These are phyloP conservation scores for Fratercula arctica DNA, from an alignment of 2,797 vertebrate genomes.

Conservation along the genomic window DNA sequence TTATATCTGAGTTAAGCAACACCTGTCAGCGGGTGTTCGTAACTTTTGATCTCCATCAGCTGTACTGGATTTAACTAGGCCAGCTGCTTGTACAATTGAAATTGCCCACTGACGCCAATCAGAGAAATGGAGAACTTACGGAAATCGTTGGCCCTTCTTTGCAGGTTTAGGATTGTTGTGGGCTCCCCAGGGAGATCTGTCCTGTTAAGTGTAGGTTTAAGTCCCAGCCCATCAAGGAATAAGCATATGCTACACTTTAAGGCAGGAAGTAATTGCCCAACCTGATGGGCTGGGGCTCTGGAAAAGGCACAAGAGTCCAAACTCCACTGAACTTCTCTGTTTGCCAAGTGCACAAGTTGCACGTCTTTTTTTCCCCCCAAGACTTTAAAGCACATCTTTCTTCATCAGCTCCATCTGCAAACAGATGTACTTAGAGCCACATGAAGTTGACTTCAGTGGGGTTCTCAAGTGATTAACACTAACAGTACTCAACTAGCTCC, in stretches of 20 bases:
- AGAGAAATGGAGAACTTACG: neutral
- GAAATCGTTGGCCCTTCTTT: neutral
- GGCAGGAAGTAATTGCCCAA: neutral
- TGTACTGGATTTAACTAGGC: neutral
- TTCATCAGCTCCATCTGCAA: neutral
- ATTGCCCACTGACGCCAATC: neutral
- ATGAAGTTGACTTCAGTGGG: neutral
- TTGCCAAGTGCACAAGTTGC: neutral
- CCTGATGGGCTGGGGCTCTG: neutral
- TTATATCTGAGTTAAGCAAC: neutral
- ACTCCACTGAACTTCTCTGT: neutral
- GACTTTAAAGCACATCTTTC: neutral
- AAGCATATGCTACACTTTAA: neutral
- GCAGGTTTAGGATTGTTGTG: neutral
- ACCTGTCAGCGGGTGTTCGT: neutral
- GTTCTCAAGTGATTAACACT: neutral
- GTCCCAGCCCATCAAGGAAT: neutral
- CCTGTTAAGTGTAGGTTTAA: neutral
- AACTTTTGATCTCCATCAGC: neutral
- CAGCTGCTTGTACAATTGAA: neutral
- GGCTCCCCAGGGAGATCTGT: neutral
- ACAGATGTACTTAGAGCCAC: neutral
- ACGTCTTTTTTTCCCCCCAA: neutral
- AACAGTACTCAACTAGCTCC: neutral
- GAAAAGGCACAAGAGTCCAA: neutral